Evolutionary conservation across 2,888 invertebrate species (phyloP), one percentile per base, ranked within the genome.

Genomic region (Eupithecia abbreviata): DNA sequence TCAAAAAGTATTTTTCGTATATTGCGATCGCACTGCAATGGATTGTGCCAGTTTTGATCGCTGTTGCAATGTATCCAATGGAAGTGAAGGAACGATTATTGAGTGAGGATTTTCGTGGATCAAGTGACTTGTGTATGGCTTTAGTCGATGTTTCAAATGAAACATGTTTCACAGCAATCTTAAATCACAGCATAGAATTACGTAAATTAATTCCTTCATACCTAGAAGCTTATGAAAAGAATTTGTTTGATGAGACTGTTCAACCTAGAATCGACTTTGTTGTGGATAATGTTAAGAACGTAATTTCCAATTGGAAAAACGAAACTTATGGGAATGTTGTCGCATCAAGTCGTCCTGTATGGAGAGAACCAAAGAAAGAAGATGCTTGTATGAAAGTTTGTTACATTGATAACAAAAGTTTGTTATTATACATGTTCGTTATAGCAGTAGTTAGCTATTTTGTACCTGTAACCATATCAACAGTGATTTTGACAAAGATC

Each of bases 381-480:
- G n/a, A n/a, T n/a, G n/a, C n/a, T n/a, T n/a, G n/a, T 84, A 87
- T 90, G 82, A 91, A 87, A 86, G 86, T 93, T 74, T 95, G 95
- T 84, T 91, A 89, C 74, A 81, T 92, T 51, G 91, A 94, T 43
- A 94, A 91, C 80, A 92, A 89, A 77, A 89, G 84, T 41, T 83
- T 95, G 71, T 84, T 92, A 47, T 66, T 91, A 13, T 94, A 92
- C 77, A 91, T 94, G 88, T 92, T 94, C 85, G 68, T 87, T 12
- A 78, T 94, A 30, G 85, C 89, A 13, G 82, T 93, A 78, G 79
- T 93, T n/a, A n/a, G n/a, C n/a, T n/a, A n/a, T n/a, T n/a, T n/a
- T n/a, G n/a, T n/a, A n/a, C n/a, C n/a, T n/a, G n/a, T n/a, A n/a
- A n/a, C n/a, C n/a, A n/a, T n/a, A n/a, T n/a, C n/a, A n/a, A n/a